phyloP scores from a whole-genome alignment of 2,888 invertebrate species.

The Pseudolycoriella hygida region DNA sequence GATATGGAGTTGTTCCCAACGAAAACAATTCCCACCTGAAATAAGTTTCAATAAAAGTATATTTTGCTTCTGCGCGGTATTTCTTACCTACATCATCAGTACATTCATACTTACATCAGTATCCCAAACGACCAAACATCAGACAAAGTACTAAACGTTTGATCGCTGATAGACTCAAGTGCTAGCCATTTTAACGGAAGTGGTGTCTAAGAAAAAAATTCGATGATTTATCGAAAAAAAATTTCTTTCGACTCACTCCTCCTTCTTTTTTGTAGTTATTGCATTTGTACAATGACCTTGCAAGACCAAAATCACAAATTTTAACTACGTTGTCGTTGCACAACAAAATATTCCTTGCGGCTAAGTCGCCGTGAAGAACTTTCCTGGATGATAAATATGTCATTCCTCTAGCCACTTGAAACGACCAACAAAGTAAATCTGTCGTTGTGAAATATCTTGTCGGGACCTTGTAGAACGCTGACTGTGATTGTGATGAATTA shows the following conservation, averaged over 20 bases:
- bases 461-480: no score
- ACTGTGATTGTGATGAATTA: no score
- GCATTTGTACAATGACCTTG: conserved; percentile 76
- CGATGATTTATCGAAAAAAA: conserved; percentile 5
- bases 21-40: conserved; percentile 68
- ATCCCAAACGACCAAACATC: conserved; percentile 92
- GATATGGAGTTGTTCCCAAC: conserved; percentile 70
- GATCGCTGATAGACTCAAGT: conserved; percentile 78
- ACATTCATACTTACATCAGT: conserved; percentile 37
- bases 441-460: conserved; percentile 54
- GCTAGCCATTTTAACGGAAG: conserved; percentile 94
- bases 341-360: conserved; percentile 76
- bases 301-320: conserved; percentile 91
- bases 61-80: no score
- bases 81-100: no score
- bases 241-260: conserved; percentile 45
- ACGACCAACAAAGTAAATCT: conserved; percentile 77
- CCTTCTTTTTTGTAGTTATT: conserved; percentile 69
- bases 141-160: conserved; percentile 83
- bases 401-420: conserved; percentile 90
- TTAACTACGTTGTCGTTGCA: conserved; percentile 84
- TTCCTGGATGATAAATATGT: conserved; percentile 80
- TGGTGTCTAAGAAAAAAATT: conserved; percentile 37
- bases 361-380: conserved; percentile 58
- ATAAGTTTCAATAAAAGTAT: no score